phyloP scores from a whole-genome alignment of 2,888 invertebrate genomes.

The Drosophila anomalipes region DNA sequence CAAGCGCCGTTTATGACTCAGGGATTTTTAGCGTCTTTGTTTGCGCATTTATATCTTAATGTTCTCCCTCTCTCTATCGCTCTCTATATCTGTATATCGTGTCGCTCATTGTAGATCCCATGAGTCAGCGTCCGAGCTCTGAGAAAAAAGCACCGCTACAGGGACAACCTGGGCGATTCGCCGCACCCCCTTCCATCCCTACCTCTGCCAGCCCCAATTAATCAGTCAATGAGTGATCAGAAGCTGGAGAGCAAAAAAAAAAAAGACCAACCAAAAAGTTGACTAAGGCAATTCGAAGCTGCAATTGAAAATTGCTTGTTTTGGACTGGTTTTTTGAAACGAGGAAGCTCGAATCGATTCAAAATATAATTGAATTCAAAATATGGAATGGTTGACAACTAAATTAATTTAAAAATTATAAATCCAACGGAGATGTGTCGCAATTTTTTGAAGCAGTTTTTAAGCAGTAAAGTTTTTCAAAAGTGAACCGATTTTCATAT shows the following conservation, averaged over 20 bases:
- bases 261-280: not conserved
- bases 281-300: slow-evolving; percentile 17
- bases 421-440: not conserved
- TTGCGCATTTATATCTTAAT: slow-evolving; percentile 39
- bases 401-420: not conserved
- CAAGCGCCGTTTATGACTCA: slow-evolving; percentile 56
- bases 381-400: not conserved
- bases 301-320: slow-evolving; percentile 15
- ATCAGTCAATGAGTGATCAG: slow-evolving; percentile 18
- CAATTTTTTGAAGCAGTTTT: not conserved
- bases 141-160: slow-evolving; percentile 10
- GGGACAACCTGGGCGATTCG: slow-evolving; percentile 29
- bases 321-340: slow-evolving; percentile 1
- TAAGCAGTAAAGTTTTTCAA: not conserved
- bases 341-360: slow-evolving; percentile 16
- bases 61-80: slow-evolving; percentile 26
- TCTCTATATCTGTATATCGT: slow-evolving; percentile 18
- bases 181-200: not conserved
- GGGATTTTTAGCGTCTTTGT: slow-evolving; percentile 45
- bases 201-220: not conserved
- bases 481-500: not conserved
- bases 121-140: slow-evolving; percentile 41
- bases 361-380: not conserved
- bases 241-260: not conserved
- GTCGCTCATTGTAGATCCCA: slow-evolving; percentile 36